Base-by-base conservation (phyloP, 2,888 invertebrate genomes). In the Synergus itoensis region DNA sequence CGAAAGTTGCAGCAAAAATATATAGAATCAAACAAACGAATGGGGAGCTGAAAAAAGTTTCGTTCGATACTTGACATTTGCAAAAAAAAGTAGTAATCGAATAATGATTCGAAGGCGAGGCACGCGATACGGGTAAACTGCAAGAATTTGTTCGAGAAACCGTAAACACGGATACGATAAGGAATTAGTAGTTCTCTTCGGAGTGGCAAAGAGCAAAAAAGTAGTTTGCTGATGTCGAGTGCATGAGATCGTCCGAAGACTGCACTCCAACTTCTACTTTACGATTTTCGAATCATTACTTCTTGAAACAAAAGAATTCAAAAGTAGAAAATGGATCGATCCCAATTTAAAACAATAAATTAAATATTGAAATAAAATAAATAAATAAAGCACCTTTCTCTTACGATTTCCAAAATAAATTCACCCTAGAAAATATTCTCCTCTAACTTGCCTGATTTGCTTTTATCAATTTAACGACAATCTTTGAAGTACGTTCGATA, bases 71-170 rank as follows among this genome's bases (percentile, higher is more conserved):
- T 18, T 21, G 21, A 21, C 21, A 60, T 60, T 21, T 60, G 21
- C 8, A 21, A 60, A 60, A 60, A 16, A 21, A 60, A 18, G 21
- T 12, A 69, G 82, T 84, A 85, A 84, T 86, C 84, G 85, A 86
- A 84, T 84, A 86, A 84, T 84, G 82, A 85, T 85, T 83, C 28
- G 78, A 65, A 85, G 76, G 83, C 83, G 76, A 81, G 83, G 82
- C 85, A 86, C 85, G 86, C 82, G 82, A 80, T 67, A 79, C 79
- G 78, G 80, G 80, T 81, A 84, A 84, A 82, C 79, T 80, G 79
- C 77, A 80, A 84, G 80, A 81, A 83, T 84, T 87, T 85, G 82
- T 84, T 82, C 76, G 75, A 81, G 81, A 81, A 81, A 80, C 80
- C 81, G 80, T 84, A 85, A 85, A 84, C 83, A 85, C 80, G 82